A percentile compares a stretch with the other conserved stretches of the same genome.
These are phyloP conservation scores for Cassiopea andromeda DNA, from an alignment of 30 jellyfish, hydroid and myxozoan species.

Conservation along the genomic window DNA sequence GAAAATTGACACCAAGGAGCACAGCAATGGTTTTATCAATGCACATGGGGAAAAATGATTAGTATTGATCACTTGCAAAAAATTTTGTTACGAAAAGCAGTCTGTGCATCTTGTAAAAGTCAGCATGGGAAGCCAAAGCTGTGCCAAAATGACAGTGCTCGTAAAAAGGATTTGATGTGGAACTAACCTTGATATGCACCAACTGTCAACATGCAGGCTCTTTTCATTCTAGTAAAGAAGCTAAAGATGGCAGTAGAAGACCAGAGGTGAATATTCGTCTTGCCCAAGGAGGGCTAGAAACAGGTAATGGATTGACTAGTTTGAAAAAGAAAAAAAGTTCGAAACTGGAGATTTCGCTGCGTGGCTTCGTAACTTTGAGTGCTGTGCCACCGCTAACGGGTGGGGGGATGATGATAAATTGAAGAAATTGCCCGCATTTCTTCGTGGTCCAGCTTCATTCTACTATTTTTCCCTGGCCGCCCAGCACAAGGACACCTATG, in stretches of 20 bases:
- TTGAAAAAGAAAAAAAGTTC: no score
- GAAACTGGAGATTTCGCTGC: no score
- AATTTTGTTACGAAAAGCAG: slow-evolving; percentile 4
- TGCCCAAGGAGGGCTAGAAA: slow-evolving; percentile 12
- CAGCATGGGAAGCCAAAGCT: not conserved
- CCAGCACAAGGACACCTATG: no score
- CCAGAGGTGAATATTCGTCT: slow-evolving; percentile 23
- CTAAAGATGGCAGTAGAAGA: slow-evolving; percentile 16
- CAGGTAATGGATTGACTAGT: slow-evolving; percentile 13
- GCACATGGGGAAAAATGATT: slow-evolving; percentile 7
- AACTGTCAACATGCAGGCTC: not conserved
- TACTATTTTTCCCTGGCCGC: no score
- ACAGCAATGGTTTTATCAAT: not conserved
- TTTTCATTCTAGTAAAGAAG: not conserved
- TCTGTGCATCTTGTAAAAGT: slow-evolving; percentile 9
- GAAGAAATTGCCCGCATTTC: no score
- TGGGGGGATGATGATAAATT: no score
- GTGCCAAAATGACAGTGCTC: slow-evolving; percentile 15
- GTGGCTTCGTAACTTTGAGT: no score
- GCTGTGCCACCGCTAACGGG: no score
- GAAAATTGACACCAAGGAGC: not conserved
- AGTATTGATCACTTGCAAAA: slow-evolving; percentile 2
- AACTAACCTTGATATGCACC: slow-evolving; percentile 15
- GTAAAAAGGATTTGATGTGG: slow-evolving; percentile 18
- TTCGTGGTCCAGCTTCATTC: no score